Base-by-base conservation (phyloP, 2,888 invertebrate genomes). In the Parnassius glacialis region DNA sequence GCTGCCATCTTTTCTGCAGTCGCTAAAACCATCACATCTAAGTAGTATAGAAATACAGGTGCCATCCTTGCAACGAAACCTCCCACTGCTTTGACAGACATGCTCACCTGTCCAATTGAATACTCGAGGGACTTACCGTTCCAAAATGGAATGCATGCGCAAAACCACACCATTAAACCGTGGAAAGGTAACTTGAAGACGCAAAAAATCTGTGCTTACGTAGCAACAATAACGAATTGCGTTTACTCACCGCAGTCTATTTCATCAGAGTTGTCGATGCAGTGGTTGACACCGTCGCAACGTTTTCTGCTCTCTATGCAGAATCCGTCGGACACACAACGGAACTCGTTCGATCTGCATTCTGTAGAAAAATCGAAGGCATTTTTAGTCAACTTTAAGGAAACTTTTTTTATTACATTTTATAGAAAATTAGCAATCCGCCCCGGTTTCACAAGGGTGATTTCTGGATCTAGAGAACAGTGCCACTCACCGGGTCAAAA, bases 11-110 rank as follows among this genome's bases (percentile, higher is more conserved):
- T 86, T 84, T 7, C 92, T 92, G 83, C 97, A 97, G 85, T 97
- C 95, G 76, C 92, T 92, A 73, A 92, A 93, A 64, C 95, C 95
- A 80, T 97, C 95, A 81, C 97, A 97, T 57, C 94, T 93, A 68
- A 93, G 87, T 53, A 92, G 83, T 68, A 93, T 91, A 52, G 94
- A 94, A 72, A 97, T 94, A 81, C 96, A 96, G 72, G 93, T 92
- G 57, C 95, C 94, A 81, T 96, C 95, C 64, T 89, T 91, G 83
- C 97, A 97, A 67, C 93, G 94, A 85, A 95, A 96, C 75, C 89
- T 91, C 51, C 93, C 93, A 42, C 90, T 84, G 25, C 91, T 85
- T 68, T 85, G 74, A 67, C 90, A 92, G 0, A 85, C 83, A 57
- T 85, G 81, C 61, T 74, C 72, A 10, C 90, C 90, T 55, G 79